Base-by-base conservation (phyloP, 35 echinoderm and acorn worm species). In the Apostichopus japonicus region DNA sequence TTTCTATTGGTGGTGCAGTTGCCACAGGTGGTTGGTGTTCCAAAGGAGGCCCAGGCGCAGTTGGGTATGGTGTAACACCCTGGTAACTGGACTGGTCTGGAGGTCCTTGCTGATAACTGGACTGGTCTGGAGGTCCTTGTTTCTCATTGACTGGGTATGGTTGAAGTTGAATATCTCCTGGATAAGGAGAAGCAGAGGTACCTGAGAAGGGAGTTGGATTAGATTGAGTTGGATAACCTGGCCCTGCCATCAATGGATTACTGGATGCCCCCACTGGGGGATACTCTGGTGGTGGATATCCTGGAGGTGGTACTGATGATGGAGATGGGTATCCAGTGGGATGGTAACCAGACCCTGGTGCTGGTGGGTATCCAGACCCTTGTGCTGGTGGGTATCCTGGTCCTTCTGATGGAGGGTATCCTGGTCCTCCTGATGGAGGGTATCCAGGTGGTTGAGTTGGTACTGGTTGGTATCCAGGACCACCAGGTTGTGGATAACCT, bases 1-100 rank as follows among this genome's bases (percentile, higher is more conserved):
- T 75, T 23, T 75, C 71, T 23, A 75, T 75, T 75, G 71, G 71
- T 75, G 71, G 71, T 19, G 71, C 71, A 75, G 71, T 19, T 75
- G 71, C 14, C n/a, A 7, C 1, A 75, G 71, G 71, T 75, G 71
- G 7, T 19, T n/a, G 15, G 15, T 75, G 71, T 75, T 2, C 11
- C 0, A 5, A 3, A 75, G 71, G 71, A 75, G 70, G 62, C 9
- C 11, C 11, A 67, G 63, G 63, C 4, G 11, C 71, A 19, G n/a
- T 23, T 15, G 71, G 21, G 7, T 19, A 23, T n/a, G 71, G 21
- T 75, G 71, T 19, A 75, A 19, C 16, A 19, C 22, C 16, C 63
- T 67, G 63, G 63, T 44, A 44, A 44, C 33, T 44, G 33, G 33
- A 44, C 33, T 44, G 33, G 33, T 44, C 33, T 44, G 33, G 33